Conservation (phyloP, 2,113 vertebrate genomes). For the Irena cyanogastra region DNA sequence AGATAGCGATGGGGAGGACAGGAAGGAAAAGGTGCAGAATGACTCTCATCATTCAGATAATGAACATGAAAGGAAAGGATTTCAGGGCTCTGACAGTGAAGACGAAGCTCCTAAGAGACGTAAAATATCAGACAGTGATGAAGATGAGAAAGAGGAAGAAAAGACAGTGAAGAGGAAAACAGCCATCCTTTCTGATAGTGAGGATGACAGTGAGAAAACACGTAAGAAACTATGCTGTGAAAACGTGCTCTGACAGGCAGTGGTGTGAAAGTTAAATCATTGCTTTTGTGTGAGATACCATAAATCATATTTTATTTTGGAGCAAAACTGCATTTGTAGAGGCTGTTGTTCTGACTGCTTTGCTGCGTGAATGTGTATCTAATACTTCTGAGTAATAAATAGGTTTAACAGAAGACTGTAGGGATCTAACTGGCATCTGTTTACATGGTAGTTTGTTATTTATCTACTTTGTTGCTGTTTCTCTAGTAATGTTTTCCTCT, state of each 20-base stretch:
- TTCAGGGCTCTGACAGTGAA: conserved; percentile 74
- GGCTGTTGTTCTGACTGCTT: not conserved
- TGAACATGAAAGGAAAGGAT: conserved; percentile 29
- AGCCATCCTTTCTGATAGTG: conserved; percentile 90
- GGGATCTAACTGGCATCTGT: not conserved
- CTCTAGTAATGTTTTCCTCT: not conserved
- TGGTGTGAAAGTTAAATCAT: not conserved
- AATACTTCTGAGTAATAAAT: not conserved
- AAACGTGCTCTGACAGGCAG: not conserved
- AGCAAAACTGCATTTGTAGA: not conserved
- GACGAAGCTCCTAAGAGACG: conserved; percentile 67
- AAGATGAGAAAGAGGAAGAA: conserved; percentile 79
- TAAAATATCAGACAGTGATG: conserved; percentile 75
- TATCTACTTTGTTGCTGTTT: not conserved
- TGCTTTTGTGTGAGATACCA: not conserved
- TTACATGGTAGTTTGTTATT: not conserved
- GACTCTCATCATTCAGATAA: conserved; percentile 55
- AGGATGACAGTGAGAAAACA: conserved; percentile 83
- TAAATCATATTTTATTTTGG: not conserved
- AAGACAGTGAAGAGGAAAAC: conserved; percentile 88
- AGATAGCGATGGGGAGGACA: conserved; percentile 69
- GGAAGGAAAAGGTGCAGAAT: conserved; percentile 54
- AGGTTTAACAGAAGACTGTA: not conserved
- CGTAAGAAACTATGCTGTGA: conserved; percentile 61
- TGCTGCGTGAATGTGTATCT: not conserved